Conservation (phyloP, 2,888 invertebrate genomes). For the Sturmia bella region DNA sequence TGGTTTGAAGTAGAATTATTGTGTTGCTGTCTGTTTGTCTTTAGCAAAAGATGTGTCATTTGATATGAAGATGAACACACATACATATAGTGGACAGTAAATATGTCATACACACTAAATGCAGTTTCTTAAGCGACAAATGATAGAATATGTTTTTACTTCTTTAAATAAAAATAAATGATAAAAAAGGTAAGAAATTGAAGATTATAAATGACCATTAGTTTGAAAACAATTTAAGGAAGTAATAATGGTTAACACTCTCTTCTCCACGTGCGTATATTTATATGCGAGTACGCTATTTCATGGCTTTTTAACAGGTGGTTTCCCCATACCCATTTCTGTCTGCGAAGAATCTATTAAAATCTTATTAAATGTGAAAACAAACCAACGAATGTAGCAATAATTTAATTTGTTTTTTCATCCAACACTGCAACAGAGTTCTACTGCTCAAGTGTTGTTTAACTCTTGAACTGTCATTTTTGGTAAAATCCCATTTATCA, state of each 20-base stretch:
- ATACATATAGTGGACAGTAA: conserved; percentile 39
- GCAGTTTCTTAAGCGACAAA: conserved; percentile 77
- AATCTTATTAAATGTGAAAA: conserved; percentile 77
- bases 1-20: conserved; percentile 27
- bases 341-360: conserved; percentile 75
- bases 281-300: not conserved
- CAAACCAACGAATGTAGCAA: conserved; percentile 52
- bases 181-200: conserved; percentile 50
- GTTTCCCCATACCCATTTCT: conserved; percentile 47
- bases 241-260: conserved; percentile 18
- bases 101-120: conserved; percentile 57
- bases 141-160: conserved; percentile 72
- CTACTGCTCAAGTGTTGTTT: conserved; percentile 43
- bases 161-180: conserved; percentile 18
- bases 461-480: conserved; percentile 68
- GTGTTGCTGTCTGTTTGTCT: conserved; percentile 21
- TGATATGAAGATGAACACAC: conserved; percentile 55
- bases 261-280: not conserved
- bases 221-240: conserved; percentile 28
- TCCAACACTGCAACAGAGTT: conserved; percentile 66
- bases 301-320: conserved; percentile 74
- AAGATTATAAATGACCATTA: conserved; percentile 64
- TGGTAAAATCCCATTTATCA: conserved; percentile 67
- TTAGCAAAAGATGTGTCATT: conserved; percentile 63
- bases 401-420: conserved; percentile 46